A percentile compares a stretch with the other conserved stretches of the same genome.
phyloP scores from a whole-genome alignment of 2,113 vertebrate species.

The Hyperoodon ampullatus region DNA sequence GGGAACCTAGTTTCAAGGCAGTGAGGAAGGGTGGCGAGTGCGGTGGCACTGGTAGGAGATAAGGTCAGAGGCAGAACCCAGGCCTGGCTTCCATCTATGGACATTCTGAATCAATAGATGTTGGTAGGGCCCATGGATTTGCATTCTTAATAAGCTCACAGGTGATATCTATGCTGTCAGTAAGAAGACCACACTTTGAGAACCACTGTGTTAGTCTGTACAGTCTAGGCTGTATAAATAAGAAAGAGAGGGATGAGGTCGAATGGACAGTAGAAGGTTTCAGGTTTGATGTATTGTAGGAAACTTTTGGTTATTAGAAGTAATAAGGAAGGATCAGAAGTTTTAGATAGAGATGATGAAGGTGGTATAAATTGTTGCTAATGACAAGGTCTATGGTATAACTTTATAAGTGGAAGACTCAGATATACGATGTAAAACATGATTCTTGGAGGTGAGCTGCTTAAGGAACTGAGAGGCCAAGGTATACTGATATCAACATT shows the following conservation, averaged over 20 bases:
- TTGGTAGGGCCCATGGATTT: neutral
- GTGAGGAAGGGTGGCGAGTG: rapidly evolving
- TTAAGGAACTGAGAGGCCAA: neutral
- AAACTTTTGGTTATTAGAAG: neutral
- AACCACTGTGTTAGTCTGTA: too few relatives aligned
- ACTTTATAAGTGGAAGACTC: neutral
- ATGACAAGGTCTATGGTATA: neutral
- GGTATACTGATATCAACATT: neutral
- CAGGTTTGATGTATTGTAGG: neutral
- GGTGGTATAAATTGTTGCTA: neutral
- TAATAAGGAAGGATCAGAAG: neutral
- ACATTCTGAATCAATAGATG: neutral
- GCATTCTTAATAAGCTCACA: neutral
- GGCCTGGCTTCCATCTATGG: rapidly evolving
- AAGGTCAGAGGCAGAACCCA: neutral
- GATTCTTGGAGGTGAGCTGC: neutral
- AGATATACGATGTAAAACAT: neutral
- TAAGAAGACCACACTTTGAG: neutral
- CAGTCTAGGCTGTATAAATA: neutral
- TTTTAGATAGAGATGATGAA: neutral
- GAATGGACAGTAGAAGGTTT: neutral
- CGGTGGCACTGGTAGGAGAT: neutral
- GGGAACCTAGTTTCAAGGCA: neutral
- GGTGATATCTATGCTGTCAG: neutral
- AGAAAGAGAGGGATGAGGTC: neutral